Evolutionary conservation across 2,113 vertebrate species (phyloP).

Genomic region (Pontoporia blainvillei): DNA sequence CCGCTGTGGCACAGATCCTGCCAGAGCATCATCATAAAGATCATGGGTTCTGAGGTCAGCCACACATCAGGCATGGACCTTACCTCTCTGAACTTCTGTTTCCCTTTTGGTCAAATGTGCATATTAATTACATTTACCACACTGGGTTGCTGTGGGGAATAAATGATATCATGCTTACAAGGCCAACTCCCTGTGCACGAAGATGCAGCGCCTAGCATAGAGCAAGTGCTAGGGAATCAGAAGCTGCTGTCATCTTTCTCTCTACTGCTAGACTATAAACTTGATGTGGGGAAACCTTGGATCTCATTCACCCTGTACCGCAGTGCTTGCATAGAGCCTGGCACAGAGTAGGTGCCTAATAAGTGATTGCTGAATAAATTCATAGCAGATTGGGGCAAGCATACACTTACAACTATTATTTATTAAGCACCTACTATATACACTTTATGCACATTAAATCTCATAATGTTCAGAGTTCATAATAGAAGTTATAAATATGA

Average conservation of each 20-base stretch:
- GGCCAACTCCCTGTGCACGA: background rate
- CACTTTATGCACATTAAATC: background rate
- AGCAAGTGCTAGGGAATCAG: background rate
- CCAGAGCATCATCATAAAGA: background rate
- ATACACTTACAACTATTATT: background rate
- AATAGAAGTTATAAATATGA: background rate
- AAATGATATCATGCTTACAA: fast-evolving
- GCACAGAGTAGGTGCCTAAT: background rate
- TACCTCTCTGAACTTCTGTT: background rate
- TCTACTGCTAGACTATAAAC: background rate
- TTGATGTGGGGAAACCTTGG: background rate
- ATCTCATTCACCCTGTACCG: background rate
- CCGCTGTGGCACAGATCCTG: fast-evolving
- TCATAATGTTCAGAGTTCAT: background rate
- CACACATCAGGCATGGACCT: background rate
- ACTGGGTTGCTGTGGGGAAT: background rate
- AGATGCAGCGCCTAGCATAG: fast-evolving
- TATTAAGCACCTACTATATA: background rate
- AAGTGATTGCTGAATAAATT: background rate
- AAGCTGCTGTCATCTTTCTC: no score
- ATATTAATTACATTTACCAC: background rate
- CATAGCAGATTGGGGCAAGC: background rate
- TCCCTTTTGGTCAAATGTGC: background rate
- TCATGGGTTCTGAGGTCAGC: background rate
- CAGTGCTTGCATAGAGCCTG: background rate